These are phyloP conservation scores for Xestia ashworthii DNA, from an alignment of 2,888 invertebrate genomes.

Conservation along the genomic window DNA sequence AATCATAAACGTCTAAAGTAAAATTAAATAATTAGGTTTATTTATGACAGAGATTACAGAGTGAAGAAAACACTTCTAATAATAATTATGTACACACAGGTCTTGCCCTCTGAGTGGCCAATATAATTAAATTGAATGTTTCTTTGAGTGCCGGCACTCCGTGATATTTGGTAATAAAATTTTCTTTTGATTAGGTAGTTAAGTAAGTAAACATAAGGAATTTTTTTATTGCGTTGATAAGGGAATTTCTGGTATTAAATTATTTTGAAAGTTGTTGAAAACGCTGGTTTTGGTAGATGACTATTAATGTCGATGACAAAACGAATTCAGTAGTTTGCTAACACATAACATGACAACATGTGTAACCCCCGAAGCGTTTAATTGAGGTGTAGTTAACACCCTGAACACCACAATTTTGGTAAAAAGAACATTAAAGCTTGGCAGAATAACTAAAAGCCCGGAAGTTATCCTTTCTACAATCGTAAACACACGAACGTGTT, in stretches of 20 bases:
- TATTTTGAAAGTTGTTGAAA: slow-evolving; percentile 1
- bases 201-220: slow-evolving; percentile 36
- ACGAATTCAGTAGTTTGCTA: not conserved
- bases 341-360: too few relatives aligned
- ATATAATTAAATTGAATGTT: slow-evolving; percentile 53
- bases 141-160: slow-evolving; percentile 49
- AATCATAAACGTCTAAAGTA: too few relatives aligned
- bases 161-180: slow-evolving; percentile 48
- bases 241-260: slow-evolving; percentile 12
- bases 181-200: slow-evolving; percentile 49
- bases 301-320: not conserved
- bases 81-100: not conserved
- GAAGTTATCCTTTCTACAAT: not conserved
- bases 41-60: not conserved
- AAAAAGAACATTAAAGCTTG: not conserved
- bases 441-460: not conserved
- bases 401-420: too few relatives aligned
- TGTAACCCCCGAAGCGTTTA: too few relatives aligned
- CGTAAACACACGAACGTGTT: too few relatives aligned
- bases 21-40: not conserved
- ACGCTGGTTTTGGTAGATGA: not conserved
- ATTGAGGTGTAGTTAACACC: too few relatives aligned
- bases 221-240: slow-evolving; percentile 44
- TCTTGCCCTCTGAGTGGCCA: slow-evolving; percentile 32
- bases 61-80: not conserved